Percentiles rank a stretch among this genome's conserved stretches.
These are phyloP conservation scores for Drosophila flavopinicola DNA, from an alignment of 2,888 invertebrate species.

Conservation along the genomic window DNA sequence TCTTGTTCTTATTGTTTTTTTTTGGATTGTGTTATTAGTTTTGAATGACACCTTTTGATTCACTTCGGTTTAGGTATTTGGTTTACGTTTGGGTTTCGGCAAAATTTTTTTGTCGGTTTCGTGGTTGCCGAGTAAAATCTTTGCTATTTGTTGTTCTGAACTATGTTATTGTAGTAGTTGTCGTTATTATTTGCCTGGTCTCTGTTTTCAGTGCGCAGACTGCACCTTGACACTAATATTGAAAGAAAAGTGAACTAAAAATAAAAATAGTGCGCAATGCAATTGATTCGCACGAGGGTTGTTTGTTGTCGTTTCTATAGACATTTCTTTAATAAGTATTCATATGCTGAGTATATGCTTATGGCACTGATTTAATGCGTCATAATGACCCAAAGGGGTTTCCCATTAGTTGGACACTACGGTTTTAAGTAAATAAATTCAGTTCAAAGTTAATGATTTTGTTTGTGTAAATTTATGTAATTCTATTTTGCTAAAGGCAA, in stretches of 20 bases:
- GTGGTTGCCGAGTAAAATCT: slow-evolving; percentile 41
- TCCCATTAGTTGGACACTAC: background rate
- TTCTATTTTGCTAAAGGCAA: too few relatives aligned
- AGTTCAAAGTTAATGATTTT: too few relatives aligned
- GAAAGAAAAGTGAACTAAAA: slow-evolving; percentile 65
- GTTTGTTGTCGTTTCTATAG: slow-evolving; percentile 38
- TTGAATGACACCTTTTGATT: slow-evolving; percentile 59
- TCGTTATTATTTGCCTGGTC: slow-evolving; percentile 35
- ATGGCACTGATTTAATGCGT: background rate
- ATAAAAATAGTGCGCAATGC: slow-evolving; percentile 65
- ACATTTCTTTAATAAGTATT: slow-evolving; percentile 21
- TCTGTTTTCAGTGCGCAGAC: slow-evolving; percentile 49
- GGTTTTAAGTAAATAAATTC: too few relatives aligned
- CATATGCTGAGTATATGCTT: background rate
- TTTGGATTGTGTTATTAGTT: slow-evolving; percentile 56
- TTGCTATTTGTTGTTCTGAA: slow-evolving; percentile 27
- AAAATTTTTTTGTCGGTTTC: slow-evolving; percentile 41
- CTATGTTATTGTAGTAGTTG: slow-evolving; percentile 17
- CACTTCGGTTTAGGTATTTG: slow-evolving; percentile 38
- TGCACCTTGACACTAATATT: slow-evolving; percentile 80
- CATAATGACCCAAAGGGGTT: background rate
- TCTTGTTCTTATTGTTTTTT: slow-evolving; percentile 42
- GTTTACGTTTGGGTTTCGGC: slow-evolving; percentile 39
- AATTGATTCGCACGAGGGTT: slow-evolving; percentile 48
- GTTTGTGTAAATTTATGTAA: too few relatives aligned